Conservation (phyloP, 2,888 invertebrate species). For the Oligia strigilis region DNA sequence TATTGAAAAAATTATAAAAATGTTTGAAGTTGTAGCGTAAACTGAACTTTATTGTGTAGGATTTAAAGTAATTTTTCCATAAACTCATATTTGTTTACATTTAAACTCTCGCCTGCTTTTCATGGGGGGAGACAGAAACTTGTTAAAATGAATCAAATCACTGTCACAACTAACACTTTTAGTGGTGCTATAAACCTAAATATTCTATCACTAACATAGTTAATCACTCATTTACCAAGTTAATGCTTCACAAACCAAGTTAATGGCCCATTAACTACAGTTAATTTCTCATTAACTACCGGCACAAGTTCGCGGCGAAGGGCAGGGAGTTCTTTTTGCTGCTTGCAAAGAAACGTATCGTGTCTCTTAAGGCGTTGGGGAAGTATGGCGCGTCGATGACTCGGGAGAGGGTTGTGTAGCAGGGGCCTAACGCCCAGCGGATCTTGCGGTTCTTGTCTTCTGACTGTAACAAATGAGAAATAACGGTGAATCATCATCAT, state of each 20-base stretch:
- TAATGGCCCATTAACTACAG: neutral
- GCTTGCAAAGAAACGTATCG: slow-evolving; percentile 72
- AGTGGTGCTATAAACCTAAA: slow-evolving; percentile 6
- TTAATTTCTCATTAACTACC: slow-evolving; percentile 22
- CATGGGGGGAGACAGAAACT: neutral
- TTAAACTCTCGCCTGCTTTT: neutral
- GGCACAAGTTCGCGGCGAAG: slow-evolving; percentile 45
- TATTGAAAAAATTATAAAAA: too few relatives aligned
- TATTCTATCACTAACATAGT: slow-evolving; percentile 2
- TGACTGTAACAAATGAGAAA: slow-evolving; percentile 82
- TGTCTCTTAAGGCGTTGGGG: slow-evolving; percentile 79
- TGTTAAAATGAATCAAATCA: slow-evolving; percentile 5
- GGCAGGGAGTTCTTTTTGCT: slow-evolving; percentile 48
- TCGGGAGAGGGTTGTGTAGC: slow-evolving; percentile 88
- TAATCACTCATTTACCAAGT: neutral
- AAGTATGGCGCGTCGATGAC: slow-evolving; percentile 75
- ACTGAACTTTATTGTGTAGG: too few relatives aligned
- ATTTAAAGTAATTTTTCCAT: too few relatives aligned
- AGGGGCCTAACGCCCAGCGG: slow-evolving; percentile 92
- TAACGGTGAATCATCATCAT: neutral
- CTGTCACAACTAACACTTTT: neutral
- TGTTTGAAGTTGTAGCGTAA: too few relatives aligned
- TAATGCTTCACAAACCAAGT: neutral
- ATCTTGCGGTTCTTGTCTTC: slow-evolving; percentile 92
- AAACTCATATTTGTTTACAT: too few relatives aligned